These are phyloP conservation scores for Anser cygnoides DNA, from an alignment of 2,113 vertebrate species.

Conservation along the genomic window DNA sequence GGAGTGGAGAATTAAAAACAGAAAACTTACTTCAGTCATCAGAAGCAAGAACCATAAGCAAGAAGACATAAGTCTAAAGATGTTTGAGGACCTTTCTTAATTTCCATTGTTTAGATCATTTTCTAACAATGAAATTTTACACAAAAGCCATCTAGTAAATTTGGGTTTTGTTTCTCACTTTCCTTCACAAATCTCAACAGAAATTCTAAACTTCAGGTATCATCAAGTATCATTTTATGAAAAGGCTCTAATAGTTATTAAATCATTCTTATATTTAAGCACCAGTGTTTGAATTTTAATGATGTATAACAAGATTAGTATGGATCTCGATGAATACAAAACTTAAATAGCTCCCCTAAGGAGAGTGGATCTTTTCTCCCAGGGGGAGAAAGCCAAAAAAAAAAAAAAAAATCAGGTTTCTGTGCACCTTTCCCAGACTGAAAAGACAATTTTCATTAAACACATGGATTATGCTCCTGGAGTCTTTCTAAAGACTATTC, in stretches of 20 bases:
- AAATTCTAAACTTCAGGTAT: not conserved
- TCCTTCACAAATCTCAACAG: not conserved
- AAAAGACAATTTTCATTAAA: not conserved
- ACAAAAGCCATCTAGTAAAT: not conserved
- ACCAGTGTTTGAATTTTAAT: not conserved
- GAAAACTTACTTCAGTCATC: not conserved
- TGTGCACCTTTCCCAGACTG: not conserved
- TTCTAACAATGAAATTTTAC: not conserved
- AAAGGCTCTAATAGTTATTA: not conserved
- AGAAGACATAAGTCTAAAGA: not conserved
- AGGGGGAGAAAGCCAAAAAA: not conserved
- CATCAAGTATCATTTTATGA: not conserved
- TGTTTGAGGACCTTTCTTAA: not conserved
- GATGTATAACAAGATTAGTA: not conserved
- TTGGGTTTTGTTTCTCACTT: not conserved
- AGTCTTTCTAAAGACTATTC: not conserved
- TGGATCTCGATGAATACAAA: not conserved
- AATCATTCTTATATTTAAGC: not conserved
- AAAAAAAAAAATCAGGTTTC: not conserved
- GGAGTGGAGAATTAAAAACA: not conserved
- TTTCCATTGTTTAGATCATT: not conserved
- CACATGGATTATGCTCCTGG: not conserved
- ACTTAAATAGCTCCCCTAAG: not conserved
- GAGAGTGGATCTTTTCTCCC: not conserved
- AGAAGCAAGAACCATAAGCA: not conserved